Base-by-base conservation (phyloP, 2,888 invertebrate genomes). In the Agrotis puta region DNA sequence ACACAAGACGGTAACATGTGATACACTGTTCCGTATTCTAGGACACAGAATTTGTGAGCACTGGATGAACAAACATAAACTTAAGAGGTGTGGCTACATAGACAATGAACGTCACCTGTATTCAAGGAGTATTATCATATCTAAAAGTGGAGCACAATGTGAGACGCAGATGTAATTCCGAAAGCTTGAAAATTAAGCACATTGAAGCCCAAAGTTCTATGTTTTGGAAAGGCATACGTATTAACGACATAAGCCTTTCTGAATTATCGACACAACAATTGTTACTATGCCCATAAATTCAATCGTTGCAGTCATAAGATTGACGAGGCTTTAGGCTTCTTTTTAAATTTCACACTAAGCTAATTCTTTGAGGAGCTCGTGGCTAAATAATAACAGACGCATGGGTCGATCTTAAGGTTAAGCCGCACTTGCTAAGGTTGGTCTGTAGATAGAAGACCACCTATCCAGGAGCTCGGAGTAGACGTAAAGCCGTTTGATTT, bases 1-100 rank as follows among this genome's bases (percentile, higher is more conserved):
- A 6, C 39, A 47, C 20, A 63, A 70, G 62, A 66, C 24, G 22
- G 80, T 53, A 61, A 64, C 66, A 75, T 66, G 45, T 70, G 59
- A 70, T 50, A 51, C 27, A 65, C 24, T 70, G 56, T 11, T 20
- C 51, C 24, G 16, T 43, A 43, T 59, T 66, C 13, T 22, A 33
- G 24, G 43, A 45, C 59, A 64, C 56, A 39, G 4, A 70, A 59
- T 59, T 63, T 43, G 48, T 48, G n/a, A 9, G 63, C 50, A 56
- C 14, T 22, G n/a, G 50, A 9, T 48, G 13, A 59, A 61, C 45
- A 50, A 67, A 56, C 11, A 14, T 14, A 16, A 48, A 27, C 16
- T 39, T 53, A 43, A 18, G 53, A 27, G 16, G 27, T 22, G 18
- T 14, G 33, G 22, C 53, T 14, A 45, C n/a, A 39, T 39, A 20